phyloP scores from a whole-genome alignment of 2,888 invertebrate genomes.

The Acanthosepion pharaonis region DNA sequence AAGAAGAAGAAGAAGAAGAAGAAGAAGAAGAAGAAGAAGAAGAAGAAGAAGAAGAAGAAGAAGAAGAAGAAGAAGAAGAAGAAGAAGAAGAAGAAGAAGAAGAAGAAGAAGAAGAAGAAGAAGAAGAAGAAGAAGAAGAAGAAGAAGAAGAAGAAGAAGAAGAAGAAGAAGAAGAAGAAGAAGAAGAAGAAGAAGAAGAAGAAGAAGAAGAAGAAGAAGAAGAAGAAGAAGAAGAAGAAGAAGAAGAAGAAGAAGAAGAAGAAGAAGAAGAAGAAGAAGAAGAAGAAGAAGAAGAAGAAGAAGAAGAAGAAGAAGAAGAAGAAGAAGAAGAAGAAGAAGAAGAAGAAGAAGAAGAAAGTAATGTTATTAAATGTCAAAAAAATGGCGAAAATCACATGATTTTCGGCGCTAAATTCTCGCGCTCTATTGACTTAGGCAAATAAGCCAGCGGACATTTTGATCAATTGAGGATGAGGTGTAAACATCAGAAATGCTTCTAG shows the following conservation, averaged over 20 bases:
- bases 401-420: too few species aligned
- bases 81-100: too few species aligned
- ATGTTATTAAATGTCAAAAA: neutral
- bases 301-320: neutral
- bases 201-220: too few species aligned
- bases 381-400: neutral
- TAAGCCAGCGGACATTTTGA: too few species aligned
- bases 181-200: neutral
- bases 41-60: neutral
- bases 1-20: too few species aligned
- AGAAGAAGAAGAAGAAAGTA: neutral
- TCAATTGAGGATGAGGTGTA: too few species aligned
- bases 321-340: neutral
- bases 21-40: neutral
- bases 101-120: too few species aligned
- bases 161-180: neutral
- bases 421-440: too few species aligned
- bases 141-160: neutral
- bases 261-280: neutral
- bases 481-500: too few species aligned
- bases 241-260: neutral
- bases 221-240: too few species aligned
- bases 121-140: too few species aligned
- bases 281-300: neutral
- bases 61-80: too few species aligned